Evolutionary conservation across 2,113 vertebrate species (phyloP).

Genomic region (Corydoras maculifer): DNA sequence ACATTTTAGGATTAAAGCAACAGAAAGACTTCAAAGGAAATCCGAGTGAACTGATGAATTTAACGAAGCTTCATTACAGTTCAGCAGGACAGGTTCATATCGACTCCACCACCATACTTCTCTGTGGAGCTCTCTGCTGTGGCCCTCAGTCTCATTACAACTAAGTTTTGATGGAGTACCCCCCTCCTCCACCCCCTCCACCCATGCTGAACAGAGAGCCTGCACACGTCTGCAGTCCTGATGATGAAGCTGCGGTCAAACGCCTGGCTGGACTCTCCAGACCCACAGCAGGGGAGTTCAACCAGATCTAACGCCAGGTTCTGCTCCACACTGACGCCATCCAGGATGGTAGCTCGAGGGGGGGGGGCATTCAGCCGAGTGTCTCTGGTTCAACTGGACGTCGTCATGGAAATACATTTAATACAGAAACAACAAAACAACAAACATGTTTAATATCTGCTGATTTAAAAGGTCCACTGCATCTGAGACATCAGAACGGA

Average conservation of each 20-base stretch:
- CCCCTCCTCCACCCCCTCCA: slow-evolving; percentile 33
- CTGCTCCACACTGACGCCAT: slow-evolving; percentile 15
- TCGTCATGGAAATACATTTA: no score
- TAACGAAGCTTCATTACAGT: no score
- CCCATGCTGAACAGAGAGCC: slow-evolving; percentile 49
- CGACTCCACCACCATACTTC: slow-evolving; percentile 12
- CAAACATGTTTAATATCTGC: no score
- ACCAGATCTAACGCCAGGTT: slow-evolving; percentile 9
- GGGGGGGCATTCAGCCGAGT: not conserved
- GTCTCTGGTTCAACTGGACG: slow-evolving; percentile 23
- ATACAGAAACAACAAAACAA: no score
- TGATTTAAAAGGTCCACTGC: no score
- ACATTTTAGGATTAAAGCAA: no score
- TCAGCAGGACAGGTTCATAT: not conserved
- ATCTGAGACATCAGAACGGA: no score
- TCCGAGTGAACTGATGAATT: no score
- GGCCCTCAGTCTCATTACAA: slow-evolving; percentile 55
- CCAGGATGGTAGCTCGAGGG: not conserved
- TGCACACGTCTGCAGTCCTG: slow-evolving; percentile 49
- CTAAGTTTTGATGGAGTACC: slow-evolving; percentile 46
- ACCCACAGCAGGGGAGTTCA: slow-evolving; percentile 26
- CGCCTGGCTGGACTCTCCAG: slow-evolving; percentile 54
- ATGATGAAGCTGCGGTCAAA: slow-evolving; percentile 60
- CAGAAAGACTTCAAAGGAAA: not conserved
- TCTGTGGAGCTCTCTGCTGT: slow-evolving; percentile 39